Conservation (phyloP, 2,888 invertebrate genomes). For the Hybos culiciformis region DNA sequence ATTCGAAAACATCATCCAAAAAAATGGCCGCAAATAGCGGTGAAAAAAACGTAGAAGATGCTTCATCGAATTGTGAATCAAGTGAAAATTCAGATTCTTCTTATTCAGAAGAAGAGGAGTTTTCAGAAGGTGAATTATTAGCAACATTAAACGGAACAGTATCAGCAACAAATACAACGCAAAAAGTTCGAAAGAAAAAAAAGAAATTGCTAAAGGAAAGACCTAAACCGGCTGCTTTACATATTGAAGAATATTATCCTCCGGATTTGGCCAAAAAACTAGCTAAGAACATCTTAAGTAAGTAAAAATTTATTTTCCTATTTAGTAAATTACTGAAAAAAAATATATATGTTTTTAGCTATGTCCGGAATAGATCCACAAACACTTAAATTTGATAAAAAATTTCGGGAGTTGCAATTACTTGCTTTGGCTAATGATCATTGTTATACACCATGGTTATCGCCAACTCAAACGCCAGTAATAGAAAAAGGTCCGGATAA, state of each 20-base stretch:
- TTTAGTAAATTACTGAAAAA: background rate
- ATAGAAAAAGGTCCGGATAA: slow-evolving; percentile 17
- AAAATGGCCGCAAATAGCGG: slow-evolving; percentile 16
- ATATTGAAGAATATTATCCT: slow-evolving; percentile 51
- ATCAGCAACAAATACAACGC: slow-evolving; percentile 10
- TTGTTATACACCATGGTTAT: slow-evolving; percentile 61
- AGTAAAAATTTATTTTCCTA: background rate
- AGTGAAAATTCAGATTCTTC: slow-evolving; percentile 42
- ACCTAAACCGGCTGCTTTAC: slow-evolving; percentile 46
- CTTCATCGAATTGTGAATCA: too few relatives aligned
- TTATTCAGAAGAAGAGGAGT: slow-evolving; percentile 44
- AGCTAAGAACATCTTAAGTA: slow-evolving; percentile 22
- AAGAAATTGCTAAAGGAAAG: slow-evolving; percentile 17
- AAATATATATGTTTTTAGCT: slow-evolving; percentile 19
- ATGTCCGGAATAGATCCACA: slow-evolving; percentile 30
- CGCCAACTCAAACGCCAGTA: slow-evolving; percentile 42
- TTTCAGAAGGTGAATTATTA: slow-evolving; percentile 23
- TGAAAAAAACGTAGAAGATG: slow-evolving; percentile 17
- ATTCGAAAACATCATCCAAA: slow-evolving; percentile 3
- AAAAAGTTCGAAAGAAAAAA: slow-evolving; percentile 1
- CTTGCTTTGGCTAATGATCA: slow-evolving; percentile 59
- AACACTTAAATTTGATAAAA: slow-evolving; percentile 28
- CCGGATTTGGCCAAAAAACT: slow-evolving; percentile 34
- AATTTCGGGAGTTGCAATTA: slow-evolving; percentile 28
- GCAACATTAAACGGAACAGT: slow-evolving; percentile 19